phyloP scores from a whole-genome alignment of 1,140 invertebrate genomes.

The Hyles vespertilio region DNA sequence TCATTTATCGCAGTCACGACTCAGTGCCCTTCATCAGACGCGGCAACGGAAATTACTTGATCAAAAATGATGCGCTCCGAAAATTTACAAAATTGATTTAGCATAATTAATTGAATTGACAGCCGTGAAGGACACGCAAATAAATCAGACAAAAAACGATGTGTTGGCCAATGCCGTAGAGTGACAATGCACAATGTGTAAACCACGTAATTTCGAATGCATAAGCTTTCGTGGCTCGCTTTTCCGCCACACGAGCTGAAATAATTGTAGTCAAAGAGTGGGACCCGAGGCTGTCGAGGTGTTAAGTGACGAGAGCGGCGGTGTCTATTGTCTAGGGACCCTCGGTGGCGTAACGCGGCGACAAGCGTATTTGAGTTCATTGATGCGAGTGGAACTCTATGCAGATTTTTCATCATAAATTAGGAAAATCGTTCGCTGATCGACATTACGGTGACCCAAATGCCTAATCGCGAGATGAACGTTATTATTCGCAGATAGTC shows the following conservation, averaged over 20 bases:
- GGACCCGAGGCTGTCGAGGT: conserved; percentile 27
- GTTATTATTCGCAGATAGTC: conserved; percentile 53
- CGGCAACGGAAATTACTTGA: conserved; percentile 41
- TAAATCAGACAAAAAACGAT: neutral
- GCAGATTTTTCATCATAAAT: conserved; percentile 18
- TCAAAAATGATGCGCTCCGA: conserved; percentile 32
- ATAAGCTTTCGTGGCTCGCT: conserved; percentile 24
- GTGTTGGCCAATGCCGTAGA: neutral
- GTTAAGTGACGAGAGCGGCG: conserved; percentile 38
- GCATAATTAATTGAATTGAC: conserved; percentile 36
- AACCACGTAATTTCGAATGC: conserved; percentile 11
- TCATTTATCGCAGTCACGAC: conserved; percentile 35
- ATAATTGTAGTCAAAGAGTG: conserved; percentile 52
- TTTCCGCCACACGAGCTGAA: conserved; percentile 36
- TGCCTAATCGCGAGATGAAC: conserved; percentile 61
- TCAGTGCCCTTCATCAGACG: conserved; percentile 11
- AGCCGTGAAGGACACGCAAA: conserved; percentile 25
- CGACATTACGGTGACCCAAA: conserved; percentile 49
- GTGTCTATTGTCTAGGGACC: conserved; percentile 45
- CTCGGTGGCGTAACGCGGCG: conserved; percentile 57
- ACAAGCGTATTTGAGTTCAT: conserved; percentile 66
- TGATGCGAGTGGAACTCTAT: conserved; percentile 35
- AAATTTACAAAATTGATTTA: conserved; percentile 41
- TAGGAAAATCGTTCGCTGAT: conserved; percentile 51
- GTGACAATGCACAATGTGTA: conserved; percentile 7